These are phyloP conservation scores for Clostera curtula DNA, from an alignment of 2,888 invertebrate genomes.

Conservation along the genomic window DNA sequence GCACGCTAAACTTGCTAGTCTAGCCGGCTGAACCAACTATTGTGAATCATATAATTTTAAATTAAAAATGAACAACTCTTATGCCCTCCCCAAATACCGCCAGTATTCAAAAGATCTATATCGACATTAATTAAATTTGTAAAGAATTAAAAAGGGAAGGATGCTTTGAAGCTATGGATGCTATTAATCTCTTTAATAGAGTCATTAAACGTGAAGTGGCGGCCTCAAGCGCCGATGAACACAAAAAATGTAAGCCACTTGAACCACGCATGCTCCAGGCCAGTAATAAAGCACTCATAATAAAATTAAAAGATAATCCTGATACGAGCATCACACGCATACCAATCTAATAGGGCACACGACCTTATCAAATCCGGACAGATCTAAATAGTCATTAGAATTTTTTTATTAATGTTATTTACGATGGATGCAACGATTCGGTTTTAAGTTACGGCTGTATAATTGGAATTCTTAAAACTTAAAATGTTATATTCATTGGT, in stretches of 20 bases:
- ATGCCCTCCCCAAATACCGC: slow-evolving; percentile 19
- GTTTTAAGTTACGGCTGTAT: slow-evolving; percentile 35
- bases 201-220: slow-evolving; percentile 63
- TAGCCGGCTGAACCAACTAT: no score
- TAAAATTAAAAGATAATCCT: slow-evolving; percentile 40
- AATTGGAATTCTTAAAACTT: slow-evolving; percentile 40
- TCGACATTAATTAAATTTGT: slow-evolving; percentile 71
- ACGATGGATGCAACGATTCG: slow-evolving; percentile 29
- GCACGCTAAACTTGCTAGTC: no score
- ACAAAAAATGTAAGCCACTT: slow-evolving; percentile 31
- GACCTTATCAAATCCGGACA: slow-evolving; percentile 35
- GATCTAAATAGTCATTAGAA: slow-evolving; percentile 47
- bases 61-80: no score
- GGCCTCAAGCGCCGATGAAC: slow-evolving; percentile 38
- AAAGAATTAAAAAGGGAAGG: slow-evolving; percentile 46
- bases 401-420: slow-evolving; percentile 43
- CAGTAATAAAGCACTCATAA: slow-evolving; percentile 43
- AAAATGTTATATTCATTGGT: slow-evolving; percentile 25
- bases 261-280: slow-evolving; percentile 25
- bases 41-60: no score
- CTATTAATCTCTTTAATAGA: slow-evolving; percentile 73
- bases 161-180: slow-evolving; percentile 55
- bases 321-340: slow-evolving; percentile 29
- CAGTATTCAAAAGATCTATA: slow-evolving; percentile 39
- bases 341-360: slow-evolving; percentile 31